Percentiles rank a stretch among this genome's conserved stretches.
Conservation (phyloP, 2,113 vertebrate species). For the Porphyrio hochstetteri region DNA sequence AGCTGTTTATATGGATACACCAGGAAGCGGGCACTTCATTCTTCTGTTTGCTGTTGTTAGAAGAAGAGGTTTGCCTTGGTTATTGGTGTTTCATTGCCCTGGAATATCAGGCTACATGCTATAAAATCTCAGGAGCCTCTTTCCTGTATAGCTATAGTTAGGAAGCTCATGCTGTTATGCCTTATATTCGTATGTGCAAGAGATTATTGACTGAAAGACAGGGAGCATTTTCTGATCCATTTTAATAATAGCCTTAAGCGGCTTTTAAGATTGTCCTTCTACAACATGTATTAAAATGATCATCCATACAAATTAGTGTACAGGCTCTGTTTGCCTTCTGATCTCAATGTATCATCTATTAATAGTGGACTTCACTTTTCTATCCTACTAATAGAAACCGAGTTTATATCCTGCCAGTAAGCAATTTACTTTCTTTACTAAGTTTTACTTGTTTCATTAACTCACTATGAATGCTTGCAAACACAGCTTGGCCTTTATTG, state of each 20-base stretch:
- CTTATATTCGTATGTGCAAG: background rate
- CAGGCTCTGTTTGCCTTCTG: background rate
- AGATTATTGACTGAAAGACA: background rate
- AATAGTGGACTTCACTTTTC: background rate
- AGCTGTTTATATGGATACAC: background rate
- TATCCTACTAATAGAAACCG: background rate
- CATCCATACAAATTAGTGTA: background rate
- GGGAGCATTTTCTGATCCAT: background rate
- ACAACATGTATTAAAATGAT: conserved; percentile 1
- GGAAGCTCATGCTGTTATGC: background rate
- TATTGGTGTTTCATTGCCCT: background rate
- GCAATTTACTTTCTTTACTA: background rate
- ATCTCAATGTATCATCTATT: background rate
- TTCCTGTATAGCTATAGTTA: background rate
- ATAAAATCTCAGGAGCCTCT: background rate
- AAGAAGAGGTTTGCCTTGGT: background rate
- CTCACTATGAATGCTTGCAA: background rate
- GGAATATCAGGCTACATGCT: background rate
- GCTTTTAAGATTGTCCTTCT: conserved; percentile 35
- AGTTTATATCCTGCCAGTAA: background rate
- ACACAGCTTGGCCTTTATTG: background rate
- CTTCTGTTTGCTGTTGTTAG: background rate
- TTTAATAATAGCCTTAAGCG: conserved; percentile 40
- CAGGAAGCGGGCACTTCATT: background rate
- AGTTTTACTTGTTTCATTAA: background rate